Evolutionary conservation across 2,113 vertebrate species (phyloP).

Genomic region (Casuarius casuarius): DNA sequence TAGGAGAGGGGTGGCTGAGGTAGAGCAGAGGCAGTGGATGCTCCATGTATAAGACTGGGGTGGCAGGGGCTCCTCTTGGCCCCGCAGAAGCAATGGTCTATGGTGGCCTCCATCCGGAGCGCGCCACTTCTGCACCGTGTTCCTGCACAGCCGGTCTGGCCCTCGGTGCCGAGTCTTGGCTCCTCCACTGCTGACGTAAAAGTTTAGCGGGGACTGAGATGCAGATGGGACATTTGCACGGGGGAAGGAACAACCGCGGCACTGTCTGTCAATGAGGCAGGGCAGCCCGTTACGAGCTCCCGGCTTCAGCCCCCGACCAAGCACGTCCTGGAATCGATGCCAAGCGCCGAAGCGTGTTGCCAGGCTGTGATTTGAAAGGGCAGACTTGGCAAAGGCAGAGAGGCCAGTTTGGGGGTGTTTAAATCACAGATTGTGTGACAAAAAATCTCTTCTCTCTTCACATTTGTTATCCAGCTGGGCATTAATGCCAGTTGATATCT

Average conservation of each 20-base stretch:
- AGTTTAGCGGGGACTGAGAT: accelerated
- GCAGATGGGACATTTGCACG: neutral
- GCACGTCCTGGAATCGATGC: neutral
- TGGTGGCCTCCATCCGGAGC: accelerated
- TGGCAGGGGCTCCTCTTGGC: neutral
- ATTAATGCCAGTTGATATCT: neutral
- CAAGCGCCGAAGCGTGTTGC: accelerated
- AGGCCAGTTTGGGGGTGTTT: neutral
- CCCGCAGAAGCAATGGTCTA: accelerated
- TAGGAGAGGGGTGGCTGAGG: neutral
- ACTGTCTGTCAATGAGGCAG: neutral
- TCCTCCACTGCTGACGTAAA: accelerated
- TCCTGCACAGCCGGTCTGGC: neutral
- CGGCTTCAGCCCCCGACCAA: accelerated
- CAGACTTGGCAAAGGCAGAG: neutral
- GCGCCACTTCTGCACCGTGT: neutral
- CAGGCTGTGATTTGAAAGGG: neutral
- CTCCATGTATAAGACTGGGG: neutral
- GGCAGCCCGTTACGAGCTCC: accelerated
- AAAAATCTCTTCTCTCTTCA: neutral
- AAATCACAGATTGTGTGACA: neutral
- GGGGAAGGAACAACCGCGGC: neutral
- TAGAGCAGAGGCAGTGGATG: neutral
- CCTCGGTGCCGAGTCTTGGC: neutral
- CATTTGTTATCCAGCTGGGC: neutral